Conservation (phyloP, 2,113 vertebrate genomes). For the Oxygymnocypris stewartii region DNA sequence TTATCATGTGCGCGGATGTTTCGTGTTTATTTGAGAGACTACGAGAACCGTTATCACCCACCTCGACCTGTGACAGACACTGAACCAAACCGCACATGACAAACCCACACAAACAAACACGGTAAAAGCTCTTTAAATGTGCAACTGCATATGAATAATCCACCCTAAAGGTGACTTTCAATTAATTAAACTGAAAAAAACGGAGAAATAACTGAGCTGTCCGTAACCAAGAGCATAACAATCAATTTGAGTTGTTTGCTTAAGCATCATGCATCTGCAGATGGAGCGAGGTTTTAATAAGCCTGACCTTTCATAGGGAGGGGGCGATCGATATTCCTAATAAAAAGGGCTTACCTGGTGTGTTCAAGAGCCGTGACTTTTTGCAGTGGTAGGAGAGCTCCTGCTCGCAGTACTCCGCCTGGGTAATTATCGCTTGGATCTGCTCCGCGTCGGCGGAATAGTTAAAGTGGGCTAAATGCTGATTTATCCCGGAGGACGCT, state of each 20-base stretch:
- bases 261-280: constrained; percentile 21
- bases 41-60: constrained; percentile 43
- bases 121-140: neutral
- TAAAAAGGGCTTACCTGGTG: constrained; percentile 77
- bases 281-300: constrained; percentile 47
- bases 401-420: constrained; percentile 89
- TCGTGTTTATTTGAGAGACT: constrained; percentile 41
- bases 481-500: constrained; percentile 73
- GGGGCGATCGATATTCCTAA: constrained; percentile 52
- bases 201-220: neutral
- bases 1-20: constrained; percentile 32
- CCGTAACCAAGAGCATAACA: constrained; percentile 25
- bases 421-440: constrained; percentile 82
- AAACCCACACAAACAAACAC: constrained; percentile 11
- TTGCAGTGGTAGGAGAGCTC: constrained; percentile 91
- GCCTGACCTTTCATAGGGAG: constrained; percentile 41
- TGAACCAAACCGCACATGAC: neutral
- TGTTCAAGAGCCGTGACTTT: constrained; percentile 87
- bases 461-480: constrained; percentile 79
- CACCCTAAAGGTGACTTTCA: constrained; percentile 18
- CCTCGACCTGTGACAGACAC: constrained; percentile 44
- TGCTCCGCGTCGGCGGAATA: constrained; percentile 84
- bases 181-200: neutral
- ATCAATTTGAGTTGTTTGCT: constrained; percentile 46
- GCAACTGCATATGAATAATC: constrained; percentile 31